These are phyloP conservation scores for Meloidogyne hapla DNA, from an alignment of 1,140 invertebrate genomes.

Conservation along the genomic window DNA sequence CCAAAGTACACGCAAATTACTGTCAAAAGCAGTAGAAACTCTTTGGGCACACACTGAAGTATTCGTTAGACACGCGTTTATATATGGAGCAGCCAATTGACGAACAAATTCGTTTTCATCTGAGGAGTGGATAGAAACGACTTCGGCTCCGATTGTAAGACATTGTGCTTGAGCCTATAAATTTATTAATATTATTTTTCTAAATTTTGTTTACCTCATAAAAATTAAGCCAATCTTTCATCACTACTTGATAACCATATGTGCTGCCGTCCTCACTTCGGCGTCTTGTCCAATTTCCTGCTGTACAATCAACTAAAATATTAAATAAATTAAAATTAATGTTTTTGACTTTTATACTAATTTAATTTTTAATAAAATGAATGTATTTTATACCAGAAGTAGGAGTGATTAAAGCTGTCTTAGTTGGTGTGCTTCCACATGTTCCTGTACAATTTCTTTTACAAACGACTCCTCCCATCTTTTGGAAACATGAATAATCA, in stretches of 20 bases:
- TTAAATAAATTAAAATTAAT: too few relatives aligned
- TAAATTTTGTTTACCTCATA: neutral
- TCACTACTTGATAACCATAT: neutral
- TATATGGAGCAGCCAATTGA: neutral
- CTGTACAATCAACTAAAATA: neutral
- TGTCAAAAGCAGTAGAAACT: too few relatives aligned
- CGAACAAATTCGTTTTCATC: neutral
- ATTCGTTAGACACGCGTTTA: neutral
- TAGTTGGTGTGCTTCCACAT: neutral
- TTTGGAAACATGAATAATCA: conserved; percentile 1
- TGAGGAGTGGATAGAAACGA: neutral
- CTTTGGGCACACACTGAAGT: neutral
- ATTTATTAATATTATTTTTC: neutral
- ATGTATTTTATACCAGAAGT: neutral
- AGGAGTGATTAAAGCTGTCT: neutral
- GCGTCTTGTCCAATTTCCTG: neutral
- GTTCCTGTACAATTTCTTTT: neutral
- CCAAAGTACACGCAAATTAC: neutral
- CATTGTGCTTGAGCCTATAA: neutral
- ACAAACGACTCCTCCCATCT: neutral
- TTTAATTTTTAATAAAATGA: too few relatives aligned
- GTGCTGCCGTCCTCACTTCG: neutral
- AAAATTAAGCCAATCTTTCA: neutral
- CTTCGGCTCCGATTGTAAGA: neutral
- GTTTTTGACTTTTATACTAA: too few relatives aligned